Percentiles rank a stretch among this genome's conserved stretches.
These are phyloP conservation scores for Phengaris arion DNA, from an alignment of 2,888 invertebrate species.

Conservation along the genomic window DNA sequence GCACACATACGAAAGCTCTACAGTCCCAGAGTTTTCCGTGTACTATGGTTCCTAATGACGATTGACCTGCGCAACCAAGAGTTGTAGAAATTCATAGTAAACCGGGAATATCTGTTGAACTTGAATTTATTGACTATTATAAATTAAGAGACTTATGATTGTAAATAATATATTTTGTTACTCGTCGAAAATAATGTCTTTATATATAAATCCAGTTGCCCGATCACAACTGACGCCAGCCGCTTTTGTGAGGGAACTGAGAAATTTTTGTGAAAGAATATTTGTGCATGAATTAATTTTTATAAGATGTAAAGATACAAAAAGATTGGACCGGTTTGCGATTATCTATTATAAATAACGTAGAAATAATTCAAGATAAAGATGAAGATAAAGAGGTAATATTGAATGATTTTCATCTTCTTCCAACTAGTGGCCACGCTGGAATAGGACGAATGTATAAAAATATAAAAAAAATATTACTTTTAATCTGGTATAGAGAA, in stretches of 20 bases:
- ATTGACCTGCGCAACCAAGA: constrained; percentile 26
- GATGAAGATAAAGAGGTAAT: constrained; percentile 21
- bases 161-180: constrained; percentile 15
- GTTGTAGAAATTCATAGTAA: too few species aligned
- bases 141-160: neutral
- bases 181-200: neutral
- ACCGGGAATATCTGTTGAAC: too few species aligned
- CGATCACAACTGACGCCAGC: too few species aligned
- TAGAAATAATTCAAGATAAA: constrained; percentile 16
- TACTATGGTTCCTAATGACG: constrained; percentile 4
- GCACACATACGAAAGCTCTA: constrained; percentile 15
- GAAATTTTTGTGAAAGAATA: constrained; percentile 31
- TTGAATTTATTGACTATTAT: too few species aligned
- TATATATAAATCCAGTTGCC: constrained; percentile 12
- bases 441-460: constrained; percentile 35
- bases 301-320: constrained; percentile 3
- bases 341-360: constrained; percentile 13
- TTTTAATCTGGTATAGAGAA: constrained; percentile 34
- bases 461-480: constrained; percentile 34
- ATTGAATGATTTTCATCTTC: constrained; percentile 32
- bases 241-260: constrained; percentile 32
- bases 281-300: constrained; percentile 29
- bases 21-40: constrained; percentile 8
- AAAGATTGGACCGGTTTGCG: constrained; percentile 17
- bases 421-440: constrained; percentile 36